These are phyloP conservation scores for Podarcis cretensis DNA, from an alignment of 2,113 vertebrate genomes.

Conservation along the genomic window DNA sequence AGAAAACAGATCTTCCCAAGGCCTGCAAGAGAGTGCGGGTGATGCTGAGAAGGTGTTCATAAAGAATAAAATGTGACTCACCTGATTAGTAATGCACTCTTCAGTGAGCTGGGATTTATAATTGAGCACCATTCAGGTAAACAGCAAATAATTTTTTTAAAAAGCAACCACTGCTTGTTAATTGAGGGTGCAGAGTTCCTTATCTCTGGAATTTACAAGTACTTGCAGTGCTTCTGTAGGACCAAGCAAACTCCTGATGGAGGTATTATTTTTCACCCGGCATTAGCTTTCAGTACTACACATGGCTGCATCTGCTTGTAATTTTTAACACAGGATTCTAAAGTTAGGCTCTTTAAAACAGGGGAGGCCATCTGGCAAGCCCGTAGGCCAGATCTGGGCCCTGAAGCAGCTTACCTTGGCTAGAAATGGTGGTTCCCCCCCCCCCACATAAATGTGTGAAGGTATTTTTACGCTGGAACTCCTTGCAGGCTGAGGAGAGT, in stretches of 20 bases:
- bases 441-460: neutral
- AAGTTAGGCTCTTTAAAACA: slow-evolving; percentile 26
- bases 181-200: neutral
- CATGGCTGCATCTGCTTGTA: neutral
- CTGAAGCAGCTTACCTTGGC: neutral
- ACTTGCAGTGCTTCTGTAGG: neutral
- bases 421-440: neutral
- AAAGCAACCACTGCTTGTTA: neutral
- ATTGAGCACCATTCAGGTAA: neutral
- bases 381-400: neutral
- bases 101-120: neutral
- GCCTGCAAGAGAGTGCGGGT: neutral
- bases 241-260: slow-evolving; percentile 1
- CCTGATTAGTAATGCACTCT: neutral
- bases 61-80: neutral
- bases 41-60: neutral
- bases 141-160: neutral
- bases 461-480: neutral
- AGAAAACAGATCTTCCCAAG: neutral
- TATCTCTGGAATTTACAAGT: slow-evolving; percentile 18
- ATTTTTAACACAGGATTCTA: slow-evolving; percentile 26
- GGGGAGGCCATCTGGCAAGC: neutral
- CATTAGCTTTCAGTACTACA: slow-evolving; percentile 19
- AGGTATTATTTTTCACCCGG: slow-evolving; percentile 29
- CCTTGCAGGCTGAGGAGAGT: neutral